Evolutionary conservation across 2,797 vertebrate species (phyloP), one percentile per base, ranked within the genome.

Genomic region (Spea hammondii): DNA sequence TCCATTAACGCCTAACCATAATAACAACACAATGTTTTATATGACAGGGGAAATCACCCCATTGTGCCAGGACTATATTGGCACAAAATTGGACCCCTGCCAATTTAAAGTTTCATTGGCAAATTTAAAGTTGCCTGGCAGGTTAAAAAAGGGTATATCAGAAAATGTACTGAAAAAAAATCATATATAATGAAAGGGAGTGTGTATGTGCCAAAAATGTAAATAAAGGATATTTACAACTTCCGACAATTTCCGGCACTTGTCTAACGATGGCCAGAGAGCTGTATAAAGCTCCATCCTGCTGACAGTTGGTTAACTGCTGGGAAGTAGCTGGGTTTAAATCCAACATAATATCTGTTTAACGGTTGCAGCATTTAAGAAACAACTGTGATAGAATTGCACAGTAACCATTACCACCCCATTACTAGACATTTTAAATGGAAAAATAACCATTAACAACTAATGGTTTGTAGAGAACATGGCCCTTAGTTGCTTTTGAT

Each of bases 351-450:
- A 32, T 62, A 17, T 62, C 59, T 62, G 59, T 62, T 14, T 62
- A 62, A 62, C 6, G 59, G 59, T 62, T 12, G 14, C 59, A 3
- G 59, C 59, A 12, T 62, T 62, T 32, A 17, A 32, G 59, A 17
- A 62, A 62, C 59, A 4, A 57, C 9, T 13, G 12, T 17, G 59
- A 14, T 62, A 62, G 32, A 62, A 62, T 62, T 62, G 59, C 14
- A 4, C 59, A 62, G 59, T 62, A 62, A 62, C 59, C 14, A 62
- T 44, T 62, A 62, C 59, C 59, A 62, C n/a, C 59, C 59, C 59
- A 62, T 62, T 62, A 62, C 59, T 62, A 62, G 59, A 62, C 59
- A 62, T 12, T 62, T 62, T 44, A 62, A 62, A 12, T 62, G 59
- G 14, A 44, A 62, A 62, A 62, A 62, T 17, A 62, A 32, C 59